Conservation (phyloP, 2,797 vertebrate genomes). For the Clarias laeviceps region DNA sequence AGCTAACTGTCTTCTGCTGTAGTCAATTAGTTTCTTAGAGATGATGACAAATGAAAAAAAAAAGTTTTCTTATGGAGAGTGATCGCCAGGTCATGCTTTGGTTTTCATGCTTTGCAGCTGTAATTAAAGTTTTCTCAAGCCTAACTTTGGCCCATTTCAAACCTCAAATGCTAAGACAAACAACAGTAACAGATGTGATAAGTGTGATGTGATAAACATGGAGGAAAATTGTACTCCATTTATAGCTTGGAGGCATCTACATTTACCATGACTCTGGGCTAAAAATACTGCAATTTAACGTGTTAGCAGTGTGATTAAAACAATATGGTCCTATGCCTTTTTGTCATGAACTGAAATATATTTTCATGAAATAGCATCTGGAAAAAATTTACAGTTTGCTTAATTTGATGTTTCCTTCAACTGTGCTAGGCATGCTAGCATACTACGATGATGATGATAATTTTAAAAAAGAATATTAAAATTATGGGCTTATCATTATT, state of each 20-base stretch:
- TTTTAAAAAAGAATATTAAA: background rate
- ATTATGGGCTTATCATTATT: background rate
- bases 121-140: background rate
- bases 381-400: background rate
- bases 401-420: background rate
- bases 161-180: background rate
- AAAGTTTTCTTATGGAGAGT: background rate
- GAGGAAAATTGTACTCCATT: background rate
- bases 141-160: background rate
- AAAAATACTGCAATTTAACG: background rate
- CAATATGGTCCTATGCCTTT: background rate
- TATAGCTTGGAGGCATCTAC: background rate
- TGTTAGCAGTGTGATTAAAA: background rate
- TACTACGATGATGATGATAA: background rate
- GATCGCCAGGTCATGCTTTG: background rate
- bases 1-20: background rate
- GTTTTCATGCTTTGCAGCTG: background rate
- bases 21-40: background rate
- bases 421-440: background rate
- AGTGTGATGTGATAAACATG: background rate
- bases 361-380: background rate
- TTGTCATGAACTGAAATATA: background rate
- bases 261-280: background rate
- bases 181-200: background rate
- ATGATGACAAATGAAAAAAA: background rate